Conservation (phyloP, 2,888 invertebrate species). For the Yponomeuta sedellus region DNA sequence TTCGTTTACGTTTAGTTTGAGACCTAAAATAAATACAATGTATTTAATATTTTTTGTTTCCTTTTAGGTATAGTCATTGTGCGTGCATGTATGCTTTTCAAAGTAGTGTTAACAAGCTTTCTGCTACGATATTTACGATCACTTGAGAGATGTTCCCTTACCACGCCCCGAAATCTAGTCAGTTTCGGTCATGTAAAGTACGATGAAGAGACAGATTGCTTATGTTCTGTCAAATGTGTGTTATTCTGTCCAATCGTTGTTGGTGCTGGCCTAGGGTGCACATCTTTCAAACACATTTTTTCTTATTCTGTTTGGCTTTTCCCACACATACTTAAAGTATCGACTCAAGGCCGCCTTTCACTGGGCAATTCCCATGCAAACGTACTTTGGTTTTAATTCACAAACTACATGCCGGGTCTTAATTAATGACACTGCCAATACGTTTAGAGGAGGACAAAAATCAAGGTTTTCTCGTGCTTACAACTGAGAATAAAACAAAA, state of each 20-base stretch:
- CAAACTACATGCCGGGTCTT: no score
- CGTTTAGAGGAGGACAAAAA: no score
- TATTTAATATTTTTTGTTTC: slow-evolving; percentile 15
- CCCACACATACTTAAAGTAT: background rate
- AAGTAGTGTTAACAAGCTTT: background rate
- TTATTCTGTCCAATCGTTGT: slow-evolving; percentile 54
- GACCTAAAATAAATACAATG: slow-evolving; percentile 5
- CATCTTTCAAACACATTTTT: slow-evolving; percentile 62
- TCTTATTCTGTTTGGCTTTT: slow-evolving; percentile 12
- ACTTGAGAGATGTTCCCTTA: slow-evolving; percentile 75
- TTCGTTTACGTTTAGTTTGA: background rate
- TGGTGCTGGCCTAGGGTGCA: slow-evolving; percentile 62
- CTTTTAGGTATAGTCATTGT: slow-evolving; percentile 16
- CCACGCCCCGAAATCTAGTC: slow-evolving; percentile 38
- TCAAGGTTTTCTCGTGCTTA: no score
- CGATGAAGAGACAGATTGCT: slow-evolving; percentile 18
- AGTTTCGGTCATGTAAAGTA: slow-evolving; percentile 50
- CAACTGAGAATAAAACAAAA: no score
- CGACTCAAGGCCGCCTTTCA: no score
- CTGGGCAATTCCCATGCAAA: no score
- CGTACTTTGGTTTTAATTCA: no score
- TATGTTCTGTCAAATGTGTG: slow-evolving; percentile 23
- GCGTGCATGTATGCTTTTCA: slow-evolving; percentile 43
- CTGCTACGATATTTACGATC: slow-evolving; percentile 25
- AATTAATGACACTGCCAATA: no score